Evolutionary conservation across 1,140 invertebrate genomes (phyloP).

Genomic region (Drosophila arizonae): DNA sequence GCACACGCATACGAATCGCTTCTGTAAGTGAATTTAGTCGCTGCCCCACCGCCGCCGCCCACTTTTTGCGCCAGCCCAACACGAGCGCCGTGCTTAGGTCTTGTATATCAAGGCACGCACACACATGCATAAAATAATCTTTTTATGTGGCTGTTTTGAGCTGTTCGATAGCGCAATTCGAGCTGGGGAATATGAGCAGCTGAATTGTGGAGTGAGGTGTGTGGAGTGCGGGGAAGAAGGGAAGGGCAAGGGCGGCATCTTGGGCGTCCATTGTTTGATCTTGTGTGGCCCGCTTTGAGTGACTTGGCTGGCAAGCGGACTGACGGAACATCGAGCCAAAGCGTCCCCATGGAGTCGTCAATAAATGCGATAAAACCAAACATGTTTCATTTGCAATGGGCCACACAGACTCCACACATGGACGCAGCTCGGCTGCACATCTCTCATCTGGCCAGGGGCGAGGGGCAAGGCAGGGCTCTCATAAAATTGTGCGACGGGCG

Average conservation of each 20-base stretch:
- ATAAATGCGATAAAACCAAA: constrained; percentile 81
- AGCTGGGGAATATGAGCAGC: constrained; percentile 11
- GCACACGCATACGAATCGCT: constrained; percentile 51
- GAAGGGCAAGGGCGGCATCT: constrained; percentile 11
- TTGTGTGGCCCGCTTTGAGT: constrained; percentile 46
- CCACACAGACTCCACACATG: background rate
- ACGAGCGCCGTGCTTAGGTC: constrained; percentile 6
- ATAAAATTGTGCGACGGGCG: constrained; percentile 66
- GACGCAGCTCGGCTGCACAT: constrained; percentile 30
- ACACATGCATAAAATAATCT: constrained; percentile 70
- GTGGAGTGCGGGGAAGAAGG: too few relatives aligned
- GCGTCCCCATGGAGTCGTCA: constrained; percentile 76
- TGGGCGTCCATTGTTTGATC: constrained; percentile 70
- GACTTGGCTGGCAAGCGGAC: background rate
- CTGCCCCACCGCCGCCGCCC: background rate
- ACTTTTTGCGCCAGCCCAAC: background rate
- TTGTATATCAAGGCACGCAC: constrained; percentile 26
- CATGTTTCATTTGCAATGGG: constrained; percentile 76
- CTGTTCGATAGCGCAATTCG: constrained; percentile 70
- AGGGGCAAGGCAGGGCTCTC: constrained; percentile 25
- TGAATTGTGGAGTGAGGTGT: background rate
- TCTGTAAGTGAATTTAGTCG: constrained; percentile 74
- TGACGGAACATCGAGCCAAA: constrained; percentile 49
- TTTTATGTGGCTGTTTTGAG: constrained; percentile 79
- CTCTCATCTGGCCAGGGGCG: constrained; percentile 39